phyloP scores from a whole-genome alignment of 2,113 vertebrate genomes.

The Ceuthmochares aereus region DNA sequence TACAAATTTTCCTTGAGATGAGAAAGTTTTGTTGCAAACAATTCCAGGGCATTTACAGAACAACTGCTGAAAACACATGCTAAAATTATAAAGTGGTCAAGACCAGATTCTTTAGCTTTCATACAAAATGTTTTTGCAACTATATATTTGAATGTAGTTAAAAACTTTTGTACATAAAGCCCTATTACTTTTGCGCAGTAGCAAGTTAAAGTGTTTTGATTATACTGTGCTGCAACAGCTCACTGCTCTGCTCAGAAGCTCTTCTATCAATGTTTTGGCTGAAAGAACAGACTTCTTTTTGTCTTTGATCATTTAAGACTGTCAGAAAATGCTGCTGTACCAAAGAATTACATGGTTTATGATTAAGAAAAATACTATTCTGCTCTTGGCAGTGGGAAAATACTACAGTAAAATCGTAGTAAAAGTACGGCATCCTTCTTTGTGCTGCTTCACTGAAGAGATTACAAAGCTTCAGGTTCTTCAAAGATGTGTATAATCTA shows the following conservation, averaged over 20 bases:
- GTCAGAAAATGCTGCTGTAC: not conserved
- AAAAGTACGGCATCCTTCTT: not conserved
- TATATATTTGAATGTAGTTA: not conserved
- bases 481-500: not conserved
- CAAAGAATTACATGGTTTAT: not conserved
- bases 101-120: not conserved
- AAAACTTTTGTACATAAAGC: not conserved
- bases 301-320: not conserved
- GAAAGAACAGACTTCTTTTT: not conserved
- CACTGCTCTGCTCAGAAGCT: not conserved
- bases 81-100: not conserved
- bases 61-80: not conserved
- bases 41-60: not conserved
- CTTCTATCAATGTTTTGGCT: not conserved
- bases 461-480: not conserved
- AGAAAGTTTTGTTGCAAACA: not conserved
- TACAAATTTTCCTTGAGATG: not conserved
- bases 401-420: not conserved
- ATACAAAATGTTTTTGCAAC: not conserved
- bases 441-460: not conserved
- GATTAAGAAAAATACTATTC: not conserved
- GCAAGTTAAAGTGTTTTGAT: constrained; percentile 22
- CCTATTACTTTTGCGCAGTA: not conserved
- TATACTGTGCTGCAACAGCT: not conserved
- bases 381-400: not conserved